Conservation (phyloP, 2,888 invertebrate genomes). For the Exephanes ischioxanthus region DNA sequence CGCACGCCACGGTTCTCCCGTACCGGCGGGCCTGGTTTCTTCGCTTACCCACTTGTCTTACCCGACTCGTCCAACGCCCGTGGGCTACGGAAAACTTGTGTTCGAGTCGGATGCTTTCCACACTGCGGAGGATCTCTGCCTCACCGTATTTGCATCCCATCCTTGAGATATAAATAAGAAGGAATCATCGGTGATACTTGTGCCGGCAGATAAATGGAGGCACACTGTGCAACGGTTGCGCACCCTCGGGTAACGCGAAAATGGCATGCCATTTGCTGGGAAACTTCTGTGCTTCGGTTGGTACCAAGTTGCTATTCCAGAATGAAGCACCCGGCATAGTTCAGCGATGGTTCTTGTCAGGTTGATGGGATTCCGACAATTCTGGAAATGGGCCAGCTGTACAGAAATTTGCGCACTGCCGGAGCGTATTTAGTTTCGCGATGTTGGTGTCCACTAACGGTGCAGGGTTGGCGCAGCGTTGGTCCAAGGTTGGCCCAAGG, state of each 20-base stretch:
- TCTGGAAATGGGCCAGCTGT: neutral
- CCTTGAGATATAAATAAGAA: slow-evolving; percentile 48
- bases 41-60: slow-evolving; percentile 53
- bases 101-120: slow-evolving; percentile 52
- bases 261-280: neutral
- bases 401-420: too few species aligned
- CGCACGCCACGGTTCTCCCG: slow-evolving; percentile 16
- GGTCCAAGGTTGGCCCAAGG: too few species aligned
- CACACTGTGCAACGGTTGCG: slow-evolving; percentile 22
- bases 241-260: neutral
- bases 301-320: too few species aligned
- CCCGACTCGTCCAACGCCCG: slow-evolving; percentile 48
- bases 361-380: neutral
- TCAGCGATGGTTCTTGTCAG: neutral
- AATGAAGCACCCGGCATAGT: neutral
- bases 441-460: neutral
- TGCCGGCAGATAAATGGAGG: slow-evolving; percentile 15
- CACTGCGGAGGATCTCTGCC: slow-evolving; percentile 24
- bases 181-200: slow-evolving; percentile 29
- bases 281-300: neutral
- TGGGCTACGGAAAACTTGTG: slow-evolving; percentile 60
- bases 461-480: too few species aligned
- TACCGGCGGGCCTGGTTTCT: slow-evolving; percentile 52
- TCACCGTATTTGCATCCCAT: slow-evolving; percentile 23
- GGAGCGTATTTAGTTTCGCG: neutral